Percentiles rank a stretch among this genome's conserved stretches.
Evolutionary conservation across 2,797 vertebrate species (phyloP).

Genomic region (Sebastes baramenuke): DNA sequence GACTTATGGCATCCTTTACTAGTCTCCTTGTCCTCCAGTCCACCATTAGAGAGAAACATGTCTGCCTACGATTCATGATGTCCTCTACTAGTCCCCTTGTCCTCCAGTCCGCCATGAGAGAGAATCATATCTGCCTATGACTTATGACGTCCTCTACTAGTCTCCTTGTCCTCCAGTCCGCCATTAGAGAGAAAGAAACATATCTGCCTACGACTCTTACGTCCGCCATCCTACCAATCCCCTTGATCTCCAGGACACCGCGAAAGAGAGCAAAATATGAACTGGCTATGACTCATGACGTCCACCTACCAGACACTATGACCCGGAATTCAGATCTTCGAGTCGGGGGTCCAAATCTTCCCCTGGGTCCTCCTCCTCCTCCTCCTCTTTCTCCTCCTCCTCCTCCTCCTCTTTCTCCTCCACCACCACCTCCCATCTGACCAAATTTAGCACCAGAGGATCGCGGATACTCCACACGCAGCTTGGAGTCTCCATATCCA

Average conservation of each 20-base stretch:
- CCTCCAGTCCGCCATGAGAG: slow-evolving; percentile 6
- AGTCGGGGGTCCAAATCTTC: slow-evolving; percentile 90
- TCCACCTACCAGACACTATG: slow-evolving; percentile 91
- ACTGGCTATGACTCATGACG: slow-evolving; percentile 58
- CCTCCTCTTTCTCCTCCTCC: slow-evolving; percentile 79
- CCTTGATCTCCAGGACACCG: slow-evolving; percentile 16
- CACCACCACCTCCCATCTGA: slow-evolving; percentile 79
- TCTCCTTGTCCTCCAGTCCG: slow-evolving; percentile 38
- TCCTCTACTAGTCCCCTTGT: slow-evolving; percentile 20
- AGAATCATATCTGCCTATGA: background rate
- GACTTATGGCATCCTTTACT: too few relatives aligned
- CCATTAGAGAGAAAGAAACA: slow-evolving; percentile 5
- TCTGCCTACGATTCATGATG: background rate
- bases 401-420: slow-evolving; percentile 77
- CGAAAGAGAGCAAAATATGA: slow-evolving; percentile 13
- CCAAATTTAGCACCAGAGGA: slow-evolving; percentile 85
- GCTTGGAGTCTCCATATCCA: slow-evolving; percentile 89
- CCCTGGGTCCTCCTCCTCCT: slow-evolving; percentile 80
- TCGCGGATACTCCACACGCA: slow-evolving; percentile 93
- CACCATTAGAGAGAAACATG: background rate
- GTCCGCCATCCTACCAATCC: slow-evolving; percentile 21
- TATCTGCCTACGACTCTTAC: slow-evolving; percentile 33
- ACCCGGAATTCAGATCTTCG: slow-evolving; percentile 94
- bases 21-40: too few relatives aligned
- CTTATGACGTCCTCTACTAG: background rate